Evolutionary conservation across 2,888 invertebrate species (phyloP), one percentile per base, ranked within the genome.

Genomic region (Cataglyphis cursor): DNA sequence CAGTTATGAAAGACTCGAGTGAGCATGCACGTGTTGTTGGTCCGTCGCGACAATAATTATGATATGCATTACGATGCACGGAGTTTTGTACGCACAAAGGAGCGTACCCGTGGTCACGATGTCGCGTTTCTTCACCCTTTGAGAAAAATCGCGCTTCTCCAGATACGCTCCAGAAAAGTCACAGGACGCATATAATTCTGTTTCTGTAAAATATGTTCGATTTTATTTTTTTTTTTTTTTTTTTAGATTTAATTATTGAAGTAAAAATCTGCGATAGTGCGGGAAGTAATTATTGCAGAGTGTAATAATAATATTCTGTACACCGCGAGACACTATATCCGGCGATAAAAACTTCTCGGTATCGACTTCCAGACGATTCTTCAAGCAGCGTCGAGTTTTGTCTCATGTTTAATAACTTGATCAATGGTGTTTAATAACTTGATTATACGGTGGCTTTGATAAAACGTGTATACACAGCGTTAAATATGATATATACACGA

Each of bases 41-140:
- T 15, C 4, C 10, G 31, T 74, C 51, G 28, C n/a, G 65, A 48
- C 57, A 10, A 51, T 62, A 81, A 82, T 68, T 81, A 38, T 18
- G 48, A 24, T 24, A 24, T 24, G 24, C 24, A 24, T 24, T 24
- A 4, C 38, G 10, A 44, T 18, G 21, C n/a, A 24, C 24, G 12
- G 12, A 35, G 8, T 44, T 38, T 31, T 3, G 18, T 48, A 31
- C 18, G 24, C 24, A 51, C 48, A 66, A 8, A 66, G 48, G 24
- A 48, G 21, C 38, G 3, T n/a, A 54, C 1, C 31, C 6, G 31
- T 35, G 68, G 68, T 62, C n/a, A 48, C 10, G n/a, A 10, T 28
- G 28, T 18, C n/a, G 24, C 61, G 41, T 12, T 38, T 21, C 57
- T 57, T 21, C 21, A 31, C 31, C 3, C 31, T 66, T 24, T 4